These are phyloP conservation scores for Bombycilla garrulus DNA, from an alignment of 2,113 vertebrate genomes.

Conservation along the genomic window DNA sequence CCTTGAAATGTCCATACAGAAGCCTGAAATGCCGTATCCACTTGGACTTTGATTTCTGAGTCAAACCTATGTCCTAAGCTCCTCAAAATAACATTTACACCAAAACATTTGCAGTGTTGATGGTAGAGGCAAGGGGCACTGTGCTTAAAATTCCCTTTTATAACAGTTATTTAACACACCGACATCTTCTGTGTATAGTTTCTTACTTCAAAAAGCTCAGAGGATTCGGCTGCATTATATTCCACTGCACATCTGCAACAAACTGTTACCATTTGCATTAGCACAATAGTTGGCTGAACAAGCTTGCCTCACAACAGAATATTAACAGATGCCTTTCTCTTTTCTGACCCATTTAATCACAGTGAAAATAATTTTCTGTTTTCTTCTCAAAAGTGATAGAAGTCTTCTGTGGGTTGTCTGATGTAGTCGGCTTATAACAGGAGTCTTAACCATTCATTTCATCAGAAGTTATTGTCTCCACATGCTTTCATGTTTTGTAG, in stretches of 20 bases:
- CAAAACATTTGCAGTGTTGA: background rate
- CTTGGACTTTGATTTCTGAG: background rate
- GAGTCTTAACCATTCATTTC: background rate
- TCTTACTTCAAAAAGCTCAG: background rate
- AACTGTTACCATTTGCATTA: slow-evolving; percentile 7
- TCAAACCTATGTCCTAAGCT: background rate
- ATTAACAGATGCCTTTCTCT: slow-evolving; percentile 1
- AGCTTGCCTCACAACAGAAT: background rate
- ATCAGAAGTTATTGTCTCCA: background rate
- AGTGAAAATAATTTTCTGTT: background rate
- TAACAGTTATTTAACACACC: background rate
- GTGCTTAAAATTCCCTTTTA: background rate
- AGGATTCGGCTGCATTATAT: background rate
- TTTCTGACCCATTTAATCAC: background rate
- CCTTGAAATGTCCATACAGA: background rate
- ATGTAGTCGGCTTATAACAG: background rate
- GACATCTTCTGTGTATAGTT: background rate
- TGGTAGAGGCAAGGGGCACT: background rate
- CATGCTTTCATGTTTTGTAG: background rate
- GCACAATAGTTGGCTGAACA: background rate
- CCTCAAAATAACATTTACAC: background rate
- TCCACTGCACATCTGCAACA: slow-evolving; percentile 19
- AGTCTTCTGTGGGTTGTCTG: background rate
- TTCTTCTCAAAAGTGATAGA: background rate
- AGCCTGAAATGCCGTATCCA: background rate